Conservation (phyloP, 2,797 vertebrate species). For the Urophycis tenuis region DNA sequence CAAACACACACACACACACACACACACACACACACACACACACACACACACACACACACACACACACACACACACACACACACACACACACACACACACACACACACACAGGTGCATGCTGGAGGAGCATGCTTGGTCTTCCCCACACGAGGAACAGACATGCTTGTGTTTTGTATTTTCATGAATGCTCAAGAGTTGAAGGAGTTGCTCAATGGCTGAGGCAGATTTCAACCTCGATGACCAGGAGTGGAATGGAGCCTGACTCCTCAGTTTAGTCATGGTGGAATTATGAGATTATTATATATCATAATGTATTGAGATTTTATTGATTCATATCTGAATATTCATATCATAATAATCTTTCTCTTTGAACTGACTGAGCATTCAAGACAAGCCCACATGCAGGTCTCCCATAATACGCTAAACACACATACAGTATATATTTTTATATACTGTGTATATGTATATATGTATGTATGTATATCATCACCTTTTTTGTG, state of each 20-base stretch:
- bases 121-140: too few species aligned
- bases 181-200: too few species aligned
- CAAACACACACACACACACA: background rate
- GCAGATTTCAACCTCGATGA: too few species aligned
- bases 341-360: too few species aligned
- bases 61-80: background rate
- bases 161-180: too few species aligned
- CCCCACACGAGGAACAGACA: background rate
- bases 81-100: background rate
- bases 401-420: background rate
- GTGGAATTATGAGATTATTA: background rate
- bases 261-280: too few species aligned
- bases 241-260: too few species aligned
- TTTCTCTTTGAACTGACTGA: conserved; percentile 26
- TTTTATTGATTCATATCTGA: background rate
- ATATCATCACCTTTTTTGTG: conserved; percentile 76
- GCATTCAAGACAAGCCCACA: conserved; percentile 25
- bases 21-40: background rate
- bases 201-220: too few species aligned
- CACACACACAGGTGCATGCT: background rate
- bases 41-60: background rate
- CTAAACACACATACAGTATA: too few species aligned
- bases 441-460: too few species aligned
- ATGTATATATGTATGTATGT: too few species aligned
- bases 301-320: background rate